Evolutionary conservation across 2,113 vertebrate species (phyloP).

Genomic region (Urocynchramus pylzowi): DNA sequence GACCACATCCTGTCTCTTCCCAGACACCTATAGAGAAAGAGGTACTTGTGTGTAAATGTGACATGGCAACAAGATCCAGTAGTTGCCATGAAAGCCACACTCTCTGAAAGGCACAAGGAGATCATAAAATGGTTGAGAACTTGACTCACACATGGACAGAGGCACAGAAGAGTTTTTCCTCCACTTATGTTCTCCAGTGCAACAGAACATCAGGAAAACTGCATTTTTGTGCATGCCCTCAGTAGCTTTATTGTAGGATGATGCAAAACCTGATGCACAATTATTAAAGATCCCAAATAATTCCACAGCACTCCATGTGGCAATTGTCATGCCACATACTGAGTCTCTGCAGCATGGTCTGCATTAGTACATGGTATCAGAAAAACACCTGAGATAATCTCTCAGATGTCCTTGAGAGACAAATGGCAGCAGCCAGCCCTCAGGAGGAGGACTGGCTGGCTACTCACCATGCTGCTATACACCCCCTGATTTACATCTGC

Average conservation of each 20-base stretch:
- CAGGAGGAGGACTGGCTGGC: background rate
- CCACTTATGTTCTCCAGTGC: background rate
- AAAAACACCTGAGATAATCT: background rate
- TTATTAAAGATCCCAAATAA: background rate
- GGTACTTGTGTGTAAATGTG: fast-evolving
- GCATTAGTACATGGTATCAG: background rate
- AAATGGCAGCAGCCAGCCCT: background rate
- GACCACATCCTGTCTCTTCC: background rate
- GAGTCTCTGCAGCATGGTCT: background rate
- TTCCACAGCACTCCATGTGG: background rate
- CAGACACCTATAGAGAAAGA: background rate
- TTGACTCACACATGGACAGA: background rate
- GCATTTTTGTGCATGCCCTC: background rate
- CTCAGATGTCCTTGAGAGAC: background rate
- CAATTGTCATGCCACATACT: background rate
- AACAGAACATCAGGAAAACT: background rate
- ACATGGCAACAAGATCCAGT: background rate
- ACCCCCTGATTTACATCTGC: no score
- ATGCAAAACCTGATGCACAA: background rate
- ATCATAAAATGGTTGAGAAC: background rate
- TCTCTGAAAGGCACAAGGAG: background rate
- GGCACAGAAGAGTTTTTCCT: background rate
- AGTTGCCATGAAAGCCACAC: no score
- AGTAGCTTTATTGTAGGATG: background rate
- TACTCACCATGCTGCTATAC: background rate